Conservation (phyloP, 2,113 vertebrate genomes). For the Phocoena sinus region DNA sequence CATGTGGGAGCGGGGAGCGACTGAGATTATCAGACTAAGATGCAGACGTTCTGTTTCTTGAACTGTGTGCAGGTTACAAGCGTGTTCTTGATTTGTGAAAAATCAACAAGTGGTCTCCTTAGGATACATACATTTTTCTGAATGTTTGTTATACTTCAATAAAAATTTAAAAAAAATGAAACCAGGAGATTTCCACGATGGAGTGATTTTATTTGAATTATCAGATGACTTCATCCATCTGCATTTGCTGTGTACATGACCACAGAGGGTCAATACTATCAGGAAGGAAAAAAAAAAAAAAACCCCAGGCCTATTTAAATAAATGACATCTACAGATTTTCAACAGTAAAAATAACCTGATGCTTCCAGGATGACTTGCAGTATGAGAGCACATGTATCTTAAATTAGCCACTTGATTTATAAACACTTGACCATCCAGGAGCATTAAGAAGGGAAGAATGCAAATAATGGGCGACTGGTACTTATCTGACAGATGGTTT, state of each 20-base stretch:
- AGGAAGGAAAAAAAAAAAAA: neutral
- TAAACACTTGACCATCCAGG: slow-evolving; percentile 42
- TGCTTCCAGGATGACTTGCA: slow-evolving; percentile 46
- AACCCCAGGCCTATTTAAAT: slow-evolving; percentile 35
- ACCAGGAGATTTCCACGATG: neutral
- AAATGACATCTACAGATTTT: slow-evolving; percentile 34
- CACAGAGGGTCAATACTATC: neutral
- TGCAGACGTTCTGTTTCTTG: neutral
- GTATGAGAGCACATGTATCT: slow-evolving; percentile 7
- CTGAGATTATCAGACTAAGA: neutral
- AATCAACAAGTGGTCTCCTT: neutral
- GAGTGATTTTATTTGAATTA: slow-evolving; percentile 6
- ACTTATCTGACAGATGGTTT: slow-evolving; percentile 47
- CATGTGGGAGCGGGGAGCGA: fast-evolving
- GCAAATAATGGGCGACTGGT: slow-evolving; percentile 32
- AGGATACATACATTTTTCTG: neutral
- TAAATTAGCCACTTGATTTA: slow-evolving; percentile 66
- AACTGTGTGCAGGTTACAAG: neutral
- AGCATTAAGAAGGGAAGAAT: slow-evolving; percentile 52
- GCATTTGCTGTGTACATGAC: neutral
- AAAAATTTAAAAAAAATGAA: neutral
- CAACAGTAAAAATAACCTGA: slow-evolving; percentile 40
- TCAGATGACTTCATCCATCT: neutral
- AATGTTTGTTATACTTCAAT: neutral
- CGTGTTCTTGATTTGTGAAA: neutral